These are phyloP conservation scores for Helicolenus hilgendorfi DNA, from an alignment of 2,797 vertebrate species.

Conservation along the genomic window DNA sequence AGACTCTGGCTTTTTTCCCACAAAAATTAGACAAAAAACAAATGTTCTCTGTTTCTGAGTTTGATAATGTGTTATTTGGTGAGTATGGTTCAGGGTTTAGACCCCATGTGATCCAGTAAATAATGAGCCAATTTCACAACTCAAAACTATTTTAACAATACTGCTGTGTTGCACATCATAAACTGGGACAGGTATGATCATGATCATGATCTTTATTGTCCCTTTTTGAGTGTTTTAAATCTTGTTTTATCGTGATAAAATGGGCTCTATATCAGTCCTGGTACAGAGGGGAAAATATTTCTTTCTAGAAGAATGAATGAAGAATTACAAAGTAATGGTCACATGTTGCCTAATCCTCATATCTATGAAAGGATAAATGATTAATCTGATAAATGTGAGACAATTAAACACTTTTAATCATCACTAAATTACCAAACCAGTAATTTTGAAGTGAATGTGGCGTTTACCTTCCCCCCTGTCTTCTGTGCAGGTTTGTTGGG, in stretches of 20 bases:
- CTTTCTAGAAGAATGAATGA: neutral
- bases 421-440: neutral
- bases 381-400: neutral
- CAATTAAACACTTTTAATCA: neutral
- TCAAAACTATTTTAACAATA: neutral
- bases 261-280: neutral
- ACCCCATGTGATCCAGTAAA: neutral
- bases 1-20: neutral
- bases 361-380: neutral
- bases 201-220: neutral
- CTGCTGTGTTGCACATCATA: neutral
- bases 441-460: neutral
- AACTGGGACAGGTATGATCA: neutral
- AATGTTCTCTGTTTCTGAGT: neutral
- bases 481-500: slow-evolving; percentile 60
- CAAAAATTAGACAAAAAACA: neutral
- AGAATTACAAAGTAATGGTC: neutral
- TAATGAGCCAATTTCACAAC: neutral
- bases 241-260: neutral
- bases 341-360: neutral
- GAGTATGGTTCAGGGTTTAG: neutral
- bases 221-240: neutral
- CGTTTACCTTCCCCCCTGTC: slow-evolving; percentile 63
- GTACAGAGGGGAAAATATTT: neutral
- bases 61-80: neutral